These are phyloP conservation scores for Sorex maritimensis DNA, from an alignment of 2,797 vertebrate species.

Conservation along the genomic window DNA sequence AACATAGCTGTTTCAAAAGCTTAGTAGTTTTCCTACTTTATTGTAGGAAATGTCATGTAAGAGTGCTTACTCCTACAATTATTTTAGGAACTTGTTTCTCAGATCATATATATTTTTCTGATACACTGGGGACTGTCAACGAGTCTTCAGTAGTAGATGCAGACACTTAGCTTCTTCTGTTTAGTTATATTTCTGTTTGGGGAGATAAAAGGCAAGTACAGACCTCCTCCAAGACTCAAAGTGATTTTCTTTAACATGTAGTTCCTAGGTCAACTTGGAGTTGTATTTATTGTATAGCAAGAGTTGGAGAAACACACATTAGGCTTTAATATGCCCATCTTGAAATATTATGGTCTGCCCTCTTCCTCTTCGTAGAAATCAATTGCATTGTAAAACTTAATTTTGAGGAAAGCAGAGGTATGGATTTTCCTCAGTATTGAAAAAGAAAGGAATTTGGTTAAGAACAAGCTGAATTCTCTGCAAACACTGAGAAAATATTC, in stretches of 20 bases:
- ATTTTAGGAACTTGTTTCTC: constrained; percentile 3
- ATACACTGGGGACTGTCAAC: neutral
- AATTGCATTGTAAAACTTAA: neutral
- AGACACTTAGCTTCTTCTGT: neutral
- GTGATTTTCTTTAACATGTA: constrained; percentile 7
- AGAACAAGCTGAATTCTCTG: neutral
- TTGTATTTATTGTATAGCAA: neutral
- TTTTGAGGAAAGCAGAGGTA: neutral
- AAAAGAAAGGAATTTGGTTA: neutral
- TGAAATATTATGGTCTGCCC: neutral
- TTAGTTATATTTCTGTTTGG: constrained; percentile 6
- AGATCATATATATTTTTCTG: constrained; percentile 9
- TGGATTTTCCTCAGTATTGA: neutral
- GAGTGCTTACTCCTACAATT: neutral
- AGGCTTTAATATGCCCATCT: neutral
- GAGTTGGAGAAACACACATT: neutral
- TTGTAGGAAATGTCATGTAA: neutral
- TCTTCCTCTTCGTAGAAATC: neutral
- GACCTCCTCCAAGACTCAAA: neutral
- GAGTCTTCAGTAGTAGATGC: neutral
- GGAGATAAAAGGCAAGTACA: neutral
- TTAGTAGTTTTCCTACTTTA: neutral
- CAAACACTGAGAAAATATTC: neutral
- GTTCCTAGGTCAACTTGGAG: neutral
- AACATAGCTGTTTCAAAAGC: constrained; percentile 3